These are phyloP conservation scores for Bombus superbus DNA, from an alignment of 1,140 invertebrate genomes.

Conservation along the genomic window DNA sequence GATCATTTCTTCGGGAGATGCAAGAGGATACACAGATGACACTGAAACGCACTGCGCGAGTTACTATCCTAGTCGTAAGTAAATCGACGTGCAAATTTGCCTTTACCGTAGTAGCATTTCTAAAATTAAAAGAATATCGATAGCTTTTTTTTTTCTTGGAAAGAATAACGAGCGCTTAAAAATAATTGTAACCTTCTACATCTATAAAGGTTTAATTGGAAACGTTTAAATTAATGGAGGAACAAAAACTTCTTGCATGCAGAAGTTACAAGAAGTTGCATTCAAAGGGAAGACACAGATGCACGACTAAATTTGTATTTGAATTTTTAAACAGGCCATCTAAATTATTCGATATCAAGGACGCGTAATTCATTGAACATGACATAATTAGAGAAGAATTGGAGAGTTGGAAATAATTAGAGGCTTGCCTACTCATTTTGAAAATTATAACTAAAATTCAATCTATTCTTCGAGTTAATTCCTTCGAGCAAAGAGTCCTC, in stretches of 20 bases:
- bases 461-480: too few relatives aligned
- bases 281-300: background rate
- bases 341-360: background rate
- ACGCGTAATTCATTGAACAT: background rate
- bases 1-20: background rate
- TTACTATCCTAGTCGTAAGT: background rate
- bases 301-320: background rate
- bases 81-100: background rate
- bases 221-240: background rate
- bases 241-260: constrained; percentile 9
- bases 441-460: background rate
- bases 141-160: background rate
- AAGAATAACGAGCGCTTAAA: background rate
- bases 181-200: background rate
- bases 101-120: background rate
- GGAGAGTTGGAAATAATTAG: background rate
- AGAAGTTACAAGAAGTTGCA: background rate
- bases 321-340: background rate
- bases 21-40: background rate
- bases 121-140: constrained; percentile 22
- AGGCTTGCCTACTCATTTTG: background rate
- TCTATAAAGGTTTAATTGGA: background rate
- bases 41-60: background rate
- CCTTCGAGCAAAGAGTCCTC: background rate
- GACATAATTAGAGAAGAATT: too few relatives aligned